Evolutionary conservation across 2,888 invertebrate genomes (phyloP).

Genomic region (Choreutis nemorana): DNA sequence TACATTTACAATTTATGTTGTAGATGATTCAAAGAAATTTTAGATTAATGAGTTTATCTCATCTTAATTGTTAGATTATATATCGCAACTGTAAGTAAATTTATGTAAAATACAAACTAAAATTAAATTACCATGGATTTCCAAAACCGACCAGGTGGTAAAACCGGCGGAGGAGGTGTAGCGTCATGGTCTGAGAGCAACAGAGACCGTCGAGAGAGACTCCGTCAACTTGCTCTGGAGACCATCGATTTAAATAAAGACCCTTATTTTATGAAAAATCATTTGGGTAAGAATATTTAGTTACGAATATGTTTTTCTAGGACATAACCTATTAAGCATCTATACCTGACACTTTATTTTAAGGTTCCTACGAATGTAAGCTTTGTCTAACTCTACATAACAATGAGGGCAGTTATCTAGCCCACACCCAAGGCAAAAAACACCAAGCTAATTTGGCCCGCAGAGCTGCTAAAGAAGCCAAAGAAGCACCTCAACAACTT

Average conservation of each 20-base stretch:
- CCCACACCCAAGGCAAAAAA: conserved; percentile 99
- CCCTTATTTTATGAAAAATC: conserved; percentile 99
- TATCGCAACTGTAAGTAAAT: too few relatives aligned
- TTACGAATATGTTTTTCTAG: not conserved
- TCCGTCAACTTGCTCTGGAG: conserved; percentile 95
- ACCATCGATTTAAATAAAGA: conserved; percentile 99
- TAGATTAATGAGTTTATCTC: too few relatives aligned
- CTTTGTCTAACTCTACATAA: conserved; percentile 97
- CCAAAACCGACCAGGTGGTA: conserved; percentile 98
- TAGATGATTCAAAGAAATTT: too few relatives aligned
- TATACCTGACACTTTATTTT: conserved; percentile 14
- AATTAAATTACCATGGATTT: too few relatives aligned
- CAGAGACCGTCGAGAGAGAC: conserved; percentile 92
- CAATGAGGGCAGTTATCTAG: conserved; percentile 98
- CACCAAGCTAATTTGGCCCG: conserved; percentile 99
- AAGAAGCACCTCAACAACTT: conserved; percentile 93
- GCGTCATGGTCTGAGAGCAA: conserved; percentile 99
- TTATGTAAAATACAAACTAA: too few relatives aligned
- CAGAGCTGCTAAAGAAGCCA: conserved; percentile 97
- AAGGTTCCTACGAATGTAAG: conserved; percentile 97
- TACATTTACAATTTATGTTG: too few relatives aligned
- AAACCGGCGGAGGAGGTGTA: conserved; percentile 99
- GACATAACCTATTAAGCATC: not conserved
- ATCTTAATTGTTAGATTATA: too few relatives aligned
- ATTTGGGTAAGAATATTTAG: conserved; percentile 72